A percentile compares a stretch with the other conserved stretches of the same genome.
phyloP scores from a whole-genome alignment of 2,888 invertebrate genomes.

The Aspidiotus rigidus region DNA sequence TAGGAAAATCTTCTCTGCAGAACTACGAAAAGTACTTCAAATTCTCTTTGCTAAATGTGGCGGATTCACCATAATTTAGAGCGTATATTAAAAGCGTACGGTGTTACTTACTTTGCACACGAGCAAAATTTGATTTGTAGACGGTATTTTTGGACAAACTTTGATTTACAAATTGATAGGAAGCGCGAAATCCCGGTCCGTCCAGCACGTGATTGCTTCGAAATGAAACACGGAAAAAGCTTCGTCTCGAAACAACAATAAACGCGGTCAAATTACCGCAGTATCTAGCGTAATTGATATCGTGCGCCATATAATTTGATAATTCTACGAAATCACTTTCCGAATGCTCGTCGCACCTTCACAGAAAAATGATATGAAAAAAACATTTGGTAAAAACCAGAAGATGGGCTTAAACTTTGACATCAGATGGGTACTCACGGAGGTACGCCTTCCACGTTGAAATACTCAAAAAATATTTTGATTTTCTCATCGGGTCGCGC shows the following conservation, averaged over 20 bases:
- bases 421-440: slow-evolving; percentile 62
- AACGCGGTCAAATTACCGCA: slow-evolving; percentile 79
- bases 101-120: slow-evolving; percentile 13
- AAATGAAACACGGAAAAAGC: slow-evolving; percentile 91
- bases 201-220: slow-evolving; percentile 88
- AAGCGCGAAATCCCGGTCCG: slow-evolving; percentile 86
- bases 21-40: no score
- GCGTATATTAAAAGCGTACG: not conserved
- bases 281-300: slow-evolving; percentile 77
- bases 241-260: slow-evolving; percentile 74
- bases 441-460: slow-evolving; percentile 87
- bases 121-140: slow-evolving; percentile 38
- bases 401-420: not conserved
- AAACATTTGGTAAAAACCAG: not conserved
- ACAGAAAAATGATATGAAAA: not conserved
- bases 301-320: slow-evolving; percentile 84
- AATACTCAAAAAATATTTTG: slow-evolving; percentile 76
- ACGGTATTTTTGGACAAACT: slow-evolving; percentile 56
- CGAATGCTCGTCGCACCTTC: slow-evolving; percentile 79
- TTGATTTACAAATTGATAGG: slow-evolving; percentile 64
- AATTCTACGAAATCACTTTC: slow-evolving; percentile 95
- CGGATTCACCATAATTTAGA: not conserved
- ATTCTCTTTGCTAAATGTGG: not conserved
- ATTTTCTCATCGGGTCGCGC: slow-evolving; percentile 68
- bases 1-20: no score